Evolutionary conservation across 2,888 invertebrate genomes (phyloP), one percentile per base, ranked within the genome.

Genomic region (Apomyelois bistriatella): DNA sequence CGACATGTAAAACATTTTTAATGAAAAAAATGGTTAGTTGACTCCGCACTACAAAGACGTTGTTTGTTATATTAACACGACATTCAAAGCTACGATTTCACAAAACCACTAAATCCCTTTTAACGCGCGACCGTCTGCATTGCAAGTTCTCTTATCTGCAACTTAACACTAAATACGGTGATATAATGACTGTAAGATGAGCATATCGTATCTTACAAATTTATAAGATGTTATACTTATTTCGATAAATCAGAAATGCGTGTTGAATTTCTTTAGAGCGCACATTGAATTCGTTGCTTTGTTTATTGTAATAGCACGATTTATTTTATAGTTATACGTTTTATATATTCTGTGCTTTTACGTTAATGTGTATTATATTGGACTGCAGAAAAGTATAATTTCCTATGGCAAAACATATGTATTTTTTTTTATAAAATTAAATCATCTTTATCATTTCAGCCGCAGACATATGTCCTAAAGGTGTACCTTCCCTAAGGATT

Each of bases 231-330:
- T 82, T 82, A 75, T 74, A 82, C 81, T 79, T 82, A 84, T 85
- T 84, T 81, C 84, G 82, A 88, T 90, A 89, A 88, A 89, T 89
- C 86, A 85, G 79, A 81, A 86, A 82, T 75, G 80, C 83, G 83
- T 81, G 78, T 88, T 86, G 82, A 80, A 84, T 88, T 85, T 81
- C 87, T 74, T 76, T 76, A 76, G 79, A 76, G 76, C 74, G 72
- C 71, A 37, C 12, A 48, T 16, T 37, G 42, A 28, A 5, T n/a
- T n/a, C 22, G 5, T 22, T 22, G 22, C 22, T 22, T 22, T 42
- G n/a, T 0, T 42, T 28, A 12, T 42, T 28, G 22, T 42, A 22
- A 12, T 22, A 2, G 1, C 22, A 22, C 17, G n/a, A 22, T 22
- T 22, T 22, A 3, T 22, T 22, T 3, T 22, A 3, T 22, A 22